phyloP scores from a whole-genome alignment of 2,797 vertebrate species.

The Nothura maculosa region DNA sequence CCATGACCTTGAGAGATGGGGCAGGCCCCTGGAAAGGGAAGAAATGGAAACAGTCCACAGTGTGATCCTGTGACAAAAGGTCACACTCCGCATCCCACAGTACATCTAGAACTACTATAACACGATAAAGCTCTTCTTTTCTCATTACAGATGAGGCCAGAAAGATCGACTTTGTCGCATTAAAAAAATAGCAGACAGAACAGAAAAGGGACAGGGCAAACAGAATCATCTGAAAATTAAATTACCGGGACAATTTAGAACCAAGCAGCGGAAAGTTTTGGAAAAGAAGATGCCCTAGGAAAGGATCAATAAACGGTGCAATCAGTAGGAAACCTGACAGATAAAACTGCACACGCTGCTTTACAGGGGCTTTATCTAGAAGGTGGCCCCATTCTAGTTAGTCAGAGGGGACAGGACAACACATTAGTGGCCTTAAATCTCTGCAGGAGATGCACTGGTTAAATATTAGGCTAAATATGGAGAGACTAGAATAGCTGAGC shows the following conservation, averaged over 20 bases:
- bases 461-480: background rate
- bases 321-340: background rate
- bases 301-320: background rate
- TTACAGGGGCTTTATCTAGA: background rate
- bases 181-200: background rate
- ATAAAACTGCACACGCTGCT: rapidly evolving
- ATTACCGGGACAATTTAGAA: background rate
- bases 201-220: background rate
- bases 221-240: background rate
- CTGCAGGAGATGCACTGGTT: background rate
- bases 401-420: background rate
- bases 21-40: background rate
- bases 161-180: background rate
- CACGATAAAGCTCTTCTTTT: background rate
- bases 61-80: background rate
- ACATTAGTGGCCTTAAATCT: background rate
- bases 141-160: background rate
- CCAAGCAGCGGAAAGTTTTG: conserved; percentile 37
- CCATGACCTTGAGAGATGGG: rapidly evolving
- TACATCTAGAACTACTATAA: background rate
- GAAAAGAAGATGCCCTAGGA: conserved; percentile 30
- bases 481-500: background rate
- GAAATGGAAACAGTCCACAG: background rate
- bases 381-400: background rate
- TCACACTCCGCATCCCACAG: background rate